Evolutionary conservation across 2,113 vertebrate genomes (phyloP), one percentile per base, ranked within the genome.

Genomic region (Cyanoramphus novaezelandiae): DNA sequence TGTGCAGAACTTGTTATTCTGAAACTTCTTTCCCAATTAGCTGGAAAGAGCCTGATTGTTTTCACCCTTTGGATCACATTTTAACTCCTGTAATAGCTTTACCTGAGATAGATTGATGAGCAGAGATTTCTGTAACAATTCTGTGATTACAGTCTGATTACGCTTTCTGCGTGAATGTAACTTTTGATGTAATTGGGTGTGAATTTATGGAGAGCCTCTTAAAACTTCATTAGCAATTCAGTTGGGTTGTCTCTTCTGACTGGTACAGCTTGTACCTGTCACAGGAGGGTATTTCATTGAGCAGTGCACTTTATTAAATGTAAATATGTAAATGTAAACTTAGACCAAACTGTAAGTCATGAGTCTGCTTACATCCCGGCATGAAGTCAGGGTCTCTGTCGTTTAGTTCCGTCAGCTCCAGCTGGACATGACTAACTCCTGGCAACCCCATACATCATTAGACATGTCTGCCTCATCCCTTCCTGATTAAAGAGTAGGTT

Each of bases 1-100:
- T 1, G 76, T 1, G 5, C 49, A 68, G 71, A 77, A 64, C 52
- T 80, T 13, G 4, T 91, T 95, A 89, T 86, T 84, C 53, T 82
- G 86, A 89, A 92, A 43, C 70, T 82, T 87, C 57, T 94, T 91
- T 92, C 74, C 70, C 77, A 78, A 50, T 85, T 95, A 93, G 44
- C 59, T 92, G 86, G 47, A 93, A 92, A 87, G 10, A 93, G 14
- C 29, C 57, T 87, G 49, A 69, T 89, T 87, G 55, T 92, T 93
- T 92, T 87, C 53, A 89, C 17, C 31, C 35, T 86, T 82, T 91
- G 9, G 14, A 92, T 79, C 41, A 13, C 52, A 49, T 72, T 82
- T 92, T 82, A 94, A 47, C 16, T 89, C 81, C 68, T 90, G 13
- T 79, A 88, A 84, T 64, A 88, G 44, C 77, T 94, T 94, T 63